Conservation (phyloP, 2,113 vertebrate species). For the Coregonus clupeaformis region DNA sequence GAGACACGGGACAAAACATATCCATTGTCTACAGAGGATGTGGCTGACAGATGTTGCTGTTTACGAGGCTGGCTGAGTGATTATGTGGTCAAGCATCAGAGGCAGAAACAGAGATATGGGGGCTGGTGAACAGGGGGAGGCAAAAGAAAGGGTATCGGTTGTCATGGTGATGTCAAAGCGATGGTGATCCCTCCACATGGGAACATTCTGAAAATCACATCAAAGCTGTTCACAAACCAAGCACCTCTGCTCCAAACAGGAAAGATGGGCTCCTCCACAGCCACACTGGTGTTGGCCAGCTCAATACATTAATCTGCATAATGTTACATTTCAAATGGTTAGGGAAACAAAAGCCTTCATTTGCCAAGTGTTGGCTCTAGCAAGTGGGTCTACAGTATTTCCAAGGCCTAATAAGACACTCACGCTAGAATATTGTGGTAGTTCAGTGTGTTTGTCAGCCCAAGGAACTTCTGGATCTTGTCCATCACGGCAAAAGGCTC, state of each 20-base stretch:
- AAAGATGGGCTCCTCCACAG: background rate
- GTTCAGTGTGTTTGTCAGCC: constrained; percentile 78
- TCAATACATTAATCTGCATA: too few relatives aligned
- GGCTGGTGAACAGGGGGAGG: background rate
- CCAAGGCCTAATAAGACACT: constrained; percentile 53
- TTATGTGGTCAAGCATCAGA: constrained; percentile 37
- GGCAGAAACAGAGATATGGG: background rate
- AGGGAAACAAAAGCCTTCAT: background rate
- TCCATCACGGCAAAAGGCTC: constrained; percentile 88
- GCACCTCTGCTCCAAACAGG: background rate
- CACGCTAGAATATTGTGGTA: constrained; percentile 87
- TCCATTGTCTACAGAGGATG: constrained; percentile 20
- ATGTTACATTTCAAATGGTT: background rate
- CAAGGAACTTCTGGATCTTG: constrained; percentile 84
- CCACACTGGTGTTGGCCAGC: background rate
- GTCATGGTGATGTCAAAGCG: background rate
- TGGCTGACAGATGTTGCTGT: constrained; percentile 49
- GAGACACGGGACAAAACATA: constrained; percentile 35
- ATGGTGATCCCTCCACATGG: background rate
- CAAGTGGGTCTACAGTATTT: background rate
- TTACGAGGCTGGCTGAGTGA: constrained; percentile 37
- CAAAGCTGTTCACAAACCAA: background rate
- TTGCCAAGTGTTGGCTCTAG: background rate
- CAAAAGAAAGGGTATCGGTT: background rate
- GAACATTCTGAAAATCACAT: background rate